These are phyloP conservation scores for Gymnocypris eckloni DNA, from an alignment of 2,797 vertebrate genomes.

Conservation along the genomic window DNA sequence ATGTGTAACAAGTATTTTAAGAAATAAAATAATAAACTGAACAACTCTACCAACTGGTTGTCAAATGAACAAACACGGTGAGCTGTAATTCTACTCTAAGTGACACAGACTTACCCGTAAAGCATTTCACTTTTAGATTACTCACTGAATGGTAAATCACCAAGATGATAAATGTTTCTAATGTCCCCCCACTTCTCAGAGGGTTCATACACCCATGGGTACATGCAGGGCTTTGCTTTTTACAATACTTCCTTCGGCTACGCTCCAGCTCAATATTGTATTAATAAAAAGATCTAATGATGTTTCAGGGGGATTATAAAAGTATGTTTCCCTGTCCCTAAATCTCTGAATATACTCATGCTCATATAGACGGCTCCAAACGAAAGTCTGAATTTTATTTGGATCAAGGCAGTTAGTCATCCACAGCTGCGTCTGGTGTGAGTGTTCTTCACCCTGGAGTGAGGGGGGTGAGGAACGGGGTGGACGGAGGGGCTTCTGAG, in stretches of 20 bases:
- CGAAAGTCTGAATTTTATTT: slow-evolving; percentile 45
- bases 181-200: background rate
- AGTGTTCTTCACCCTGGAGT: slow-evolving; percentile 18
- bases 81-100: background rate
- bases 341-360: slow-evolving; percentile 21
- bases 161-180: background rate
- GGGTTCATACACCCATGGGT: background rate
- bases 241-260: slow-evolving; percentile 18
- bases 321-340: background rate
- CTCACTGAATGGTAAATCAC: background rate
- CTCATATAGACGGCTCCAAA: slow-evolving; percentile 49
- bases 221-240: slow-evolving; percentile 23
- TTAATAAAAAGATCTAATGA: slow-evolving; percentile 40
- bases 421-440: slow-evolving; percentile 52
- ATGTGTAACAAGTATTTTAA: background rate
- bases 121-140: background rate
- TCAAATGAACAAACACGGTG: background rate
- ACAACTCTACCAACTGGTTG: background rate
- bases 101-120: slow-evolving; percentile 10
- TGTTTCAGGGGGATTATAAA: slow-evolving; percentile 37
- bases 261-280: slow-evolving; percentile 32
- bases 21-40: background rate
- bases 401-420: slow-evolving; percentile 58
- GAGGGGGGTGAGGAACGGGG: slow-evolving; percentile 23
- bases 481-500: background rate